Evolutionary conservation across 2,113 vertebrate species (phyloP), one percentile per base, ranked within the genome.

Genomic region (Conger conger): DNA sequence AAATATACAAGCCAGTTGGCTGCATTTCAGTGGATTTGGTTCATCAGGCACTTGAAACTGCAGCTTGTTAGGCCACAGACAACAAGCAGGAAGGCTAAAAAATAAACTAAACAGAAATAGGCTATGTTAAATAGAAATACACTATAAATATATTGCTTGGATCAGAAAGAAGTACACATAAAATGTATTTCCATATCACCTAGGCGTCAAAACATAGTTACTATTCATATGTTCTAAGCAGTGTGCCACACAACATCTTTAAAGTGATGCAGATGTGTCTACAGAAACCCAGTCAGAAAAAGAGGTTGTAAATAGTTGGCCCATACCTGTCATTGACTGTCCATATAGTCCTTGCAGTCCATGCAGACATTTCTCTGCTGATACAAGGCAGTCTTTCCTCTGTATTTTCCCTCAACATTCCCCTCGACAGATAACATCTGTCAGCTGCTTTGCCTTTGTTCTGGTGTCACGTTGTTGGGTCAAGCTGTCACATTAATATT

Each of bases 341-440:
- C 38, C 78, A 40, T 42, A 6, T 78, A 17, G 79, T 85, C 80
- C 63, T 38, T 50, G 36, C 45, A 76, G 77, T 85, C 87, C 82
- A 9, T 63, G 81, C 82, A 33, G 35, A 73, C n/a, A 83, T 87
- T 89, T 85, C 60, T 76, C 83, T 20, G 36, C 80, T 76, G 82
- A 82, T 57, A 84, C 80, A 87, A 86, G 82, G 87, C 86, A 87
- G 86, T 16, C 79, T 68, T 30, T 83, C 87, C 80, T 87, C 87
- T 84, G 84, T 87, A 83, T 80, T 20, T 88, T 89, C 87, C 87
- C 89, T 84, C 86, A 77, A 42, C 85, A 87, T 86, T 80, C 86
- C n/a, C 57, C 60, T 42, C 68, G 77, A 73, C 81, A 50, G 83
- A 87, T 87, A 86, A 86, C 86, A 90, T 88, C 88, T 86, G 80